phyloP scores from a whole-genome alignment of 2,888 invertebrate genomes.

The Rhabditoides inermis region DNA sequence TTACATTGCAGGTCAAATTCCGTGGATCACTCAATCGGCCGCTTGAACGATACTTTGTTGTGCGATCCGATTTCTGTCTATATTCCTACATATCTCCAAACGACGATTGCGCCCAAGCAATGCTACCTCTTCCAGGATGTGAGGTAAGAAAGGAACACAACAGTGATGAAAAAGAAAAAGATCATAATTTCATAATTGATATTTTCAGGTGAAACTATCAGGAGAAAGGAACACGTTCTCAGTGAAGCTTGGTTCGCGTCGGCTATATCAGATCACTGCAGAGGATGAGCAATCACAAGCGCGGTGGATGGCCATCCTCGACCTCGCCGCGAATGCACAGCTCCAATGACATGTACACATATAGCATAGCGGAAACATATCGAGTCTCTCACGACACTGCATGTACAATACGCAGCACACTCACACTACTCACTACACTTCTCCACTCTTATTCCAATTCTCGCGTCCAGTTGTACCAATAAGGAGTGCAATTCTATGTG shows the following conservation, averaged over 20 bases:
- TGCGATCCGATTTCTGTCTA: slow-evolving; percentile 48
- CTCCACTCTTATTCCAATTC: too few species aligned
- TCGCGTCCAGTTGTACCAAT: too few species aligned
- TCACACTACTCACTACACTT: too few species aligned
- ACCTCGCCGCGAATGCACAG: slow-evolving; percentile 47
- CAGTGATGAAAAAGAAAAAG: not conserved
- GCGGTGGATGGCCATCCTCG: slow-evolving; percentile 48
- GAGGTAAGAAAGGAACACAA: slow-evolving; percentile 29
- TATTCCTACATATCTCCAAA: slow-evolving; percentile 43
- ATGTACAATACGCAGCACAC: too few species aligned
- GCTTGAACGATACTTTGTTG: slow-evolving; percentile 39
- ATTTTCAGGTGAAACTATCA: slow-evolving; percentile 16
- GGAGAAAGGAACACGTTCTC: slow-evolving; percentile 39
- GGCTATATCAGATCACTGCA: slow-evolving; percentile 38
- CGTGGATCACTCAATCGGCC: slow-evolving; percentile 31
- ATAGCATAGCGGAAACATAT: too few species aligned
- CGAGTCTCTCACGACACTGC: too few species aligned
- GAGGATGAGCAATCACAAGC: slow-evolving; percentile 36
- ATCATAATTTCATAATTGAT: not conserved
- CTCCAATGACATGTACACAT: too few species aligned
- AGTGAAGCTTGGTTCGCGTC: slow-evolving; percentile 37
- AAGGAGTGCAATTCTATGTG: too few species aligned
- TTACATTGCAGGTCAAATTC: slow-evolving; percentile 21
- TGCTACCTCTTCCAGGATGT: slow-evolving; percentile 49
- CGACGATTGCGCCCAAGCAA: slow-evolving; percentile 42